Percentiles rank a stretch among this genome's conserved stretches.
Evolutionary conservation across 2,888 invertebrate genomes (phyloP).

Genomic region (Parascotia fuliginaria): DNA sequence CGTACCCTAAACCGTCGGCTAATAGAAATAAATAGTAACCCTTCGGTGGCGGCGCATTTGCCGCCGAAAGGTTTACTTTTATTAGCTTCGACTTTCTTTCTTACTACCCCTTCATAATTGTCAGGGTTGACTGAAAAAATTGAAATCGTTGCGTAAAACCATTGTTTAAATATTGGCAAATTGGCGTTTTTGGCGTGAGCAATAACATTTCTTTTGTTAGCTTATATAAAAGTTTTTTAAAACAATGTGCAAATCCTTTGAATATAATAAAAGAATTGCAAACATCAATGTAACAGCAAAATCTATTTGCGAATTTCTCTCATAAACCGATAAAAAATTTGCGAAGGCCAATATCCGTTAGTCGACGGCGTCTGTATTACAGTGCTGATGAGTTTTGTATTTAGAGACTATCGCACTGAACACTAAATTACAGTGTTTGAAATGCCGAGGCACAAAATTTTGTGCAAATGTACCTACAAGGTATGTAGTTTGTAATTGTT

Average conservation of each 20-base stretch:
- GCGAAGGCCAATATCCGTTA: not conserved
- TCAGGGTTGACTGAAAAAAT: slow-evolving; percentile 67
- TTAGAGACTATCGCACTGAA: too few relatives aligned
- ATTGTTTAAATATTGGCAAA: slow-evolving; percentile 61
- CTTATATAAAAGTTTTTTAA: slow-evolving; percentile 27
- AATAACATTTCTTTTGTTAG: slow-evolving; percentile 43
- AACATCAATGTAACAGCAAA: slow-evolving; percentile 27
- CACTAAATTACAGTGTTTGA: too few relatives aligned
- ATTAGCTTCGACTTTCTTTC: slow-evolving; percentile 78
- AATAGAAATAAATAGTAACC: slow-evolving; percentile 81
- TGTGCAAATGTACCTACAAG: too few relatives aligned
- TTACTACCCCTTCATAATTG: slow-evolving; percentile 79
- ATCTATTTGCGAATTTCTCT: slow-evolving; percentile 15
- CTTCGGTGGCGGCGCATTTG: slow-evolving; percentile 78
- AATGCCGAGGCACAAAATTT: too few relatives aligned
- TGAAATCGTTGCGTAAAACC: slow-evolving; percentile 60
- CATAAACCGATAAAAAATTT: slow-evolving; percentile 2
- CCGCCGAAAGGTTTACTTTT: slow-evolving; percentile 83
- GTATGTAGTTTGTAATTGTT: too few relatives aligned
- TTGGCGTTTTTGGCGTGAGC: slow-evolving; percentile 45
- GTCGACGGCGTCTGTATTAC: too few relatives aligned
- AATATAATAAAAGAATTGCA: slow-evolving; percentile 20
- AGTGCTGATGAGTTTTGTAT: too few relatives aligned
- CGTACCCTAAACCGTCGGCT: slow-evolving; percentile 67
- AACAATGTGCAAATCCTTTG: slow-evolving; percentile 41